These are phyloP conservation scores for Mellilla xanthometata DNA, from an alignment of 2,888 invertebrate species.

Conservation along the genomic window DNA sequence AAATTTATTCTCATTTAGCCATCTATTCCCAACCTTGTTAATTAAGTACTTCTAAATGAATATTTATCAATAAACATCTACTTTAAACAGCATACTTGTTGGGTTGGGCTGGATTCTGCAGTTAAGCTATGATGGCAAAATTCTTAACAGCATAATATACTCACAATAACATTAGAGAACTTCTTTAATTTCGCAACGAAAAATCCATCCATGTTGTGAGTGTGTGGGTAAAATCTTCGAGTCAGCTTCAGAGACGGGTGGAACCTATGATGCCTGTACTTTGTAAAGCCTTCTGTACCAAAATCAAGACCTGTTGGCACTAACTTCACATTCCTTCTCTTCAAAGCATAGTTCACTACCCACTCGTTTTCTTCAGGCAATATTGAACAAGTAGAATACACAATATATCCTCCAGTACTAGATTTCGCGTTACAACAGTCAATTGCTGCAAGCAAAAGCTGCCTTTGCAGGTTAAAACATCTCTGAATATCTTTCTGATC, in stretches of 20 bases:
- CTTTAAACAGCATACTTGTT: no score
- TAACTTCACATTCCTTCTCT: constrained; percentile 95
- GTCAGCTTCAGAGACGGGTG: constrained; percentile 95
- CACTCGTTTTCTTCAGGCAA: constrained; percentile 99
- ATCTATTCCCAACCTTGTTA: no score
- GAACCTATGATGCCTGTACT: constrained; percentile 92
- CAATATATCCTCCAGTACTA: constrained; percentile 95
- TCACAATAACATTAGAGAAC: constrained; percentile 89
- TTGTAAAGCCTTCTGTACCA: constrained; percentile 96
- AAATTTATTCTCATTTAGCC: no score
- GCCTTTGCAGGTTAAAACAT: constrained; percentile 95
- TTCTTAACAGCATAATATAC: no score
- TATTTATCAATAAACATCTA: no score
- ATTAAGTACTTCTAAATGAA: no score
- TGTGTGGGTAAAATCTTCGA: constrained; percentile 97
- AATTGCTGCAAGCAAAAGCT: constrained; percentile 96
- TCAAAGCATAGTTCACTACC: constrained; percentile 97
- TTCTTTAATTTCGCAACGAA: constrained; percentile 99
- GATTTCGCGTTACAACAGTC: constrained; percentile 97
- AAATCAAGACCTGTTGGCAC: constrained; percentile 97
- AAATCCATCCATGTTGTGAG: constrained; percentile 99
- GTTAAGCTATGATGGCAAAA: no score
- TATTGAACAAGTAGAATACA: constrained; percentile 99
- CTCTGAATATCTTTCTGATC: constrained; percentile 94
- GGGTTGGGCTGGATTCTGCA: no score